A percentile compares a stretch with the other conserved stretches of the same genome.
Evolutionary conservation across 2,888 invertebrate species (phyloP).

Genomic region (Yponomeuta malinellus): DNA sequence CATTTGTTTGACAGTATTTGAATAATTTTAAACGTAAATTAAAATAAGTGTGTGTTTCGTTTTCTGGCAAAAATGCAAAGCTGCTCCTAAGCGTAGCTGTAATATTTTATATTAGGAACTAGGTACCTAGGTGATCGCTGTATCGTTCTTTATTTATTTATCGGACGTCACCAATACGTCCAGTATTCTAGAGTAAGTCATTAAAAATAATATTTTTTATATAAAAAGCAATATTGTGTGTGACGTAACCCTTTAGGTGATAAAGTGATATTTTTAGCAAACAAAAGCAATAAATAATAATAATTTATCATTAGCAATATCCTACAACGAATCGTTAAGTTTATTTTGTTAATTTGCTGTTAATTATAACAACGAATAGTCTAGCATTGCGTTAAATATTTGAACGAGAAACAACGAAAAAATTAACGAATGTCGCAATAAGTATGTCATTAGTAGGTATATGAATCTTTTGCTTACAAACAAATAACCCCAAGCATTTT

Average conservation of each 20-base stretch:
- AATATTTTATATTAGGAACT: neutral
- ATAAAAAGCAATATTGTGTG: neutral
- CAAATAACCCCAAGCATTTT: no score
- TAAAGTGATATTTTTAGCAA: neutral
- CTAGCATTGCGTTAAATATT: neutral
- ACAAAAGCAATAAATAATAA: neutral
- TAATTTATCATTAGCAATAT: neutral
- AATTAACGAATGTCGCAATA: neutral
- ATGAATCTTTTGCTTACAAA: no score
- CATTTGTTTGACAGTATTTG: neutral
- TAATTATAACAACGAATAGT: neutral
- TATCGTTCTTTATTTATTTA: neutral
- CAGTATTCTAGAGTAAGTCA: neutral
- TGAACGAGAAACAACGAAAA: neutral
- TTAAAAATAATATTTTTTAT: conserved; percentile 2
- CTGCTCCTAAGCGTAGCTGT: neutral
- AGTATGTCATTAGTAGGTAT: neutral
- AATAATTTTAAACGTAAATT: neutral
- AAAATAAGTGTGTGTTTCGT: neutral
- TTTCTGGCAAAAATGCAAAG: neutral
- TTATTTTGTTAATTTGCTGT: neutral
- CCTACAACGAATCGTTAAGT: neutral
- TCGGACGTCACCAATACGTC: neutral
- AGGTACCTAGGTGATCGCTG: neutral
- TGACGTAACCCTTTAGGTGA: neutral